phyloP scores from a whole-genome alignment of 1,140 invertebrate genomes.

The Eueides isabella region DNA sequence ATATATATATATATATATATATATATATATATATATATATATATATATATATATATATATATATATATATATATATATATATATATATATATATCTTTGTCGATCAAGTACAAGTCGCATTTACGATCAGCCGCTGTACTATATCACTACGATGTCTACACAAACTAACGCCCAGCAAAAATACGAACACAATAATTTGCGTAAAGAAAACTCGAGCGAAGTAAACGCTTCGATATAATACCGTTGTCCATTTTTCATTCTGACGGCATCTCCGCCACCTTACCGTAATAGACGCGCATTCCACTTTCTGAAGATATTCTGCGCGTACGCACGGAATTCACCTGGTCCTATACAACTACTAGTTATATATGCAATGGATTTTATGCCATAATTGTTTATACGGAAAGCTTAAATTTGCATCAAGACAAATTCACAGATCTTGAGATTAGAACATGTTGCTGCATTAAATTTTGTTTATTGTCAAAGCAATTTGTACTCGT shows the following conservation, averaged over 20 bases:
- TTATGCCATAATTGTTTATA: neutral
- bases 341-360: conserved; percentile 21
- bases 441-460: conserved; percentile 27
- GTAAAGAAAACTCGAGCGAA: neutral
- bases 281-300: conserved; percentile 61
- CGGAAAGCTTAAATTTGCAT: conserved; percentile 8
- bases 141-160: no score
- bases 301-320: conserved; percentile 52
- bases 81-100: no score
- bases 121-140: no score
- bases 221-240: conserved; percentile 37
- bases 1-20: no score
- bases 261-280: conserved; percentile 52
- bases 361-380: neutral
- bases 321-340: conserved; percentile 47
- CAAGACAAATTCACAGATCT: neutral
- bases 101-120: no score
- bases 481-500: conserved; percentile 45
- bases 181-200: neutral
- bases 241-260: conserved; percentile 67
- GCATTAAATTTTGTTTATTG: conserved; percentile 42
- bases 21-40: no score
- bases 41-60: no score
- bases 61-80: no score
- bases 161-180: no score